Evolutionary conservation across 2,888 invertebrate species (phyloP).

Genomic region (Poecilus cupreus): DNA sequence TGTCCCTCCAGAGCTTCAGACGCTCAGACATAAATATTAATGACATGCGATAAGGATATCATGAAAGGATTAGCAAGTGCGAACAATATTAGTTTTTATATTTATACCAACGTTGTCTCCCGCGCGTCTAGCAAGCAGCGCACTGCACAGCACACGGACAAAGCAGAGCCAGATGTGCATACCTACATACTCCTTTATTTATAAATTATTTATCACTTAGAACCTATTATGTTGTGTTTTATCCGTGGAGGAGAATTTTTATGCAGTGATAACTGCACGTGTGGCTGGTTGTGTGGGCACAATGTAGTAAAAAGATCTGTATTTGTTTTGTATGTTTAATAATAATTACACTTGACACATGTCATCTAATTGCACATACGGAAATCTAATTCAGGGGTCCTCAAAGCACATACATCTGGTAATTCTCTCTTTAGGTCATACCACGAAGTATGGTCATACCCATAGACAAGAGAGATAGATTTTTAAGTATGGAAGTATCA

Average conservation of each 20-base stretch:
- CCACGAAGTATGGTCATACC: too few relatives aligned
- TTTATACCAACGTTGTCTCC: not conserved
- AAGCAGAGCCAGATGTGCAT: not conserved
- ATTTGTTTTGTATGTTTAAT: not conserved
- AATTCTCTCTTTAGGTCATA: too few relatives aligned
- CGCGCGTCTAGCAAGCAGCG: not conserved
- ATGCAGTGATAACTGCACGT: not conserved
- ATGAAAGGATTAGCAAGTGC: not conserved
- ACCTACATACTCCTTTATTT: not conserved
- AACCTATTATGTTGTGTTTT: not conserved
- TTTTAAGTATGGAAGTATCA: too few relatives aligned
- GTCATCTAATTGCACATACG: too few relatives aligned
- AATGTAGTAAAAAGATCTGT: not conserved
- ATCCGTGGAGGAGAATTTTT: not conserved
- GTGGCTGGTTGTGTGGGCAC: not conserved
- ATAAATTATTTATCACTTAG: not conserved
- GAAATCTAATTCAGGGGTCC: too few relatives aligned
- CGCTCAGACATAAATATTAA: slow-evolving; percentile 10
- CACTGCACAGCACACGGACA: not conserved
- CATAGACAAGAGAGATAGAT: too few relatives aligned
- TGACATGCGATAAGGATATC: slow-evolving; percentile 3
- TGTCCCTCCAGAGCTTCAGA: not conserved
- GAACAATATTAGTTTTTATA: not conserved
- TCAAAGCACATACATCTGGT: too few relatives aligned
- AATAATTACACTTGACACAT: not conserved